Evolutionary conservation across 2,888 invertebrate species (phyloP).

Genomic region (Drosophila suboccidentalis): DNA sequence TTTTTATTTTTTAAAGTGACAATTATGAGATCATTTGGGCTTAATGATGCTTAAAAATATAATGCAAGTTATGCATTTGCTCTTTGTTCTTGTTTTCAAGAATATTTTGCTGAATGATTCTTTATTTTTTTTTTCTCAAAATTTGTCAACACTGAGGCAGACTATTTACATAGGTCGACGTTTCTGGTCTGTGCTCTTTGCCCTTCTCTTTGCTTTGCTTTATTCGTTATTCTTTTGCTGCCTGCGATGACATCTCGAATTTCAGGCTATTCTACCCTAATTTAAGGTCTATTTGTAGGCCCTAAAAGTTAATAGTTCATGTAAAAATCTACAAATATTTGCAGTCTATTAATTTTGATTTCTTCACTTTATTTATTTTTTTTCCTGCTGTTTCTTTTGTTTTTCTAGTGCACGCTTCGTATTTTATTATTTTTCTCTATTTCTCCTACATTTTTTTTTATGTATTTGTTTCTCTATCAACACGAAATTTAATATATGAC

Average conservation of each 20-base stretch:
- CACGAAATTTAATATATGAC: conserved; percentile 75
- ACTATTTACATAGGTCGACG: conserved; percentile 71
- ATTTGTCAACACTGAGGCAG: conserved; percentile 9
- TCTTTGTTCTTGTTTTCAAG: too few relatives aligned
- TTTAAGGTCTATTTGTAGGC: conserved; percentile 47
- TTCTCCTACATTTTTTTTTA: conserved; percentile 27
- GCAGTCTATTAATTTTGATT: conserved; percentile 82
- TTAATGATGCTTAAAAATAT: neutral
- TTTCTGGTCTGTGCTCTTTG: conserved; percentile 18
- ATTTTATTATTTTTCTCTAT: conserved; percentile 58
- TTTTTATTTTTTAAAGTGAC: too few relatives aligned
- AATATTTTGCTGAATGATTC: neutral
- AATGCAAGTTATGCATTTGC: too few relatives aligned
- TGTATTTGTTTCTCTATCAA: conserved; percentile 52
- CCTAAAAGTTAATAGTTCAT: conserved; percentile 83
- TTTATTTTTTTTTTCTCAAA: neutral
- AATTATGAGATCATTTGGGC: neutral
- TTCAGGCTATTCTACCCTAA: conserved; percentile 41
- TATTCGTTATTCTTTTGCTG: conserved; percentile 18
- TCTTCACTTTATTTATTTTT: conserved; percentile 49
- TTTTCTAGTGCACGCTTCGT: conserved; percentile 71
- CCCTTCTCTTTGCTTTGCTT: neutral
- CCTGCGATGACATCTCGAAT: conserved; percentile 61
- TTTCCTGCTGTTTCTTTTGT: conserved; percentile 61
- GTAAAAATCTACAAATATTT: conserved; percentile 86